Evolutionary conservation across 2,113 vertebrate genomes (phyloP).

Genomic region (Peromyscus polionotus): DNA sequence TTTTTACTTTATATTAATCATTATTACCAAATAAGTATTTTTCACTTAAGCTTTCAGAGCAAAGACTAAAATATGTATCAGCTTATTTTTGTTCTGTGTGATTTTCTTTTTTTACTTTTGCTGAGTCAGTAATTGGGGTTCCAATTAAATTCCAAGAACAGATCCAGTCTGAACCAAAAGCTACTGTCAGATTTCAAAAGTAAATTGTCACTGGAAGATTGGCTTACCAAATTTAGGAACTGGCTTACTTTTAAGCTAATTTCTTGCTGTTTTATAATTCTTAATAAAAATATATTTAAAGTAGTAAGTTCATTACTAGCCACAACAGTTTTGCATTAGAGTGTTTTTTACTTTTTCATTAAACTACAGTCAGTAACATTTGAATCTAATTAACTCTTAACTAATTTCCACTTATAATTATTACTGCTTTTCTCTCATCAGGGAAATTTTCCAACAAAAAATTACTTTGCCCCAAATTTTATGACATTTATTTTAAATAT

Average conservation of each 20-base stretch:
- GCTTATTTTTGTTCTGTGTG: conserved; percentile 64
- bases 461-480: conserved; percentile 52
- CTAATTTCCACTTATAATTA: conserved; percentile 56
- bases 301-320: conserved; percentile 11
- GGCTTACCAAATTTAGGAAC: conserved; percentile 50
- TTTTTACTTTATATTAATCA: conserved; percentile 71
- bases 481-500: conserved; percentile 61
- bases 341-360: conserved; percentile 58
- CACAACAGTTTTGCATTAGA: conserved; percentile 40
- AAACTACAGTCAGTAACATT: conserved; percentile 54
- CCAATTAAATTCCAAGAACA: conserved; percentile 60
- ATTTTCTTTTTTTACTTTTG: conserved; percentile 62
- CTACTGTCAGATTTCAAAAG: conserved; percentile 43
- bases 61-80: conserved; percentile 65
- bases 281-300: conserved; percentile 70
- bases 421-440: conserved; percentile 48
- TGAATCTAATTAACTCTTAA: conserved; percentile 52
- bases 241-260: conserved; percentile 58
- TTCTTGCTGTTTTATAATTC: conserved; percentile 52
- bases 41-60: conserved; percentile 37
- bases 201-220: conserved; percentile 55
- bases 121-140: conserved; percentile 44
- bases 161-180: conserved; percentile 45
- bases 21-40: conserved; percentile 70
- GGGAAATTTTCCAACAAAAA: conserved; percentile 39